Conservation (phyloP, 2,888 invertebrate genomes). For the Synanthedon myopaeformis region DNA sequence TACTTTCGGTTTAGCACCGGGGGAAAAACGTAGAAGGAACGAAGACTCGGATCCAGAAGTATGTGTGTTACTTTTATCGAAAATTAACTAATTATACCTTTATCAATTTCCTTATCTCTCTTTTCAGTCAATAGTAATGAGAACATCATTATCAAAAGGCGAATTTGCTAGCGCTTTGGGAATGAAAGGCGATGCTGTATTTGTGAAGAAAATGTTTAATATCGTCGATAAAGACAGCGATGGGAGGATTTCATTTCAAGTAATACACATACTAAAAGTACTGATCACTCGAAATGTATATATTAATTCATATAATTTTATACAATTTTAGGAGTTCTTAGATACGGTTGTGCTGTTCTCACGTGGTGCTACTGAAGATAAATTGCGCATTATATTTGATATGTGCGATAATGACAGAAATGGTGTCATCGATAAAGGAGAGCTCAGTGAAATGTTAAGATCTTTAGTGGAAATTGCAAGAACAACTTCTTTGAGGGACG, state of each 20-base stretch:
- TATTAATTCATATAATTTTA: no score
- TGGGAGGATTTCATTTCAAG: slow-evolving; percentile 93
- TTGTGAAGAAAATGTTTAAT: slow-evolving; percentile 97
- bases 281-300: not conserved
- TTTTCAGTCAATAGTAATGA: slow-evolving; percentile 85
- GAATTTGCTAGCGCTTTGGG: slow-evolving; percentile 96
- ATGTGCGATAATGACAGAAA: slow-evolving; percentile 97
- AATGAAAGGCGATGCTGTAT: slow-evolving; percentile 94
- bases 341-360: slow-evolving; percentile 94
- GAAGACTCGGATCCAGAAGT: slow-evolving; percentile 84
- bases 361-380: slow-evolving; percentile 92
- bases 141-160: slow-evolving; percentile 89
- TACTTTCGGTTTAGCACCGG: slow-evolving; percentile 90
- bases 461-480: slow-evolving; percentile 93
- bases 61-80: not conserved
- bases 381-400: slow-evolving; percentile 93
- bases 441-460: slow-evolving; percentile 92
- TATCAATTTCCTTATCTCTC: not conserved
- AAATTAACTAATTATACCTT: not conserved
- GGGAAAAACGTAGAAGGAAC: slow-evolving; percentile 81
- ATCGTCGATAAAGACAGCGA: slow-evolving; percentile 95
- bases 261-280: slow-evolving; percentile 22
- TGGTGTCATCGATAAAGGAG: slow-evolving; percentile 93
- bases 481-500: slow-evolving; percentile 89
- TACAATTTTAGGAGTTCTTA: slow-evolving; percentile 80